phyloP scores from a whole-genome alignment of 2,797 vertebrate genomes.

The Aeoliscus strigatus region DNA sequence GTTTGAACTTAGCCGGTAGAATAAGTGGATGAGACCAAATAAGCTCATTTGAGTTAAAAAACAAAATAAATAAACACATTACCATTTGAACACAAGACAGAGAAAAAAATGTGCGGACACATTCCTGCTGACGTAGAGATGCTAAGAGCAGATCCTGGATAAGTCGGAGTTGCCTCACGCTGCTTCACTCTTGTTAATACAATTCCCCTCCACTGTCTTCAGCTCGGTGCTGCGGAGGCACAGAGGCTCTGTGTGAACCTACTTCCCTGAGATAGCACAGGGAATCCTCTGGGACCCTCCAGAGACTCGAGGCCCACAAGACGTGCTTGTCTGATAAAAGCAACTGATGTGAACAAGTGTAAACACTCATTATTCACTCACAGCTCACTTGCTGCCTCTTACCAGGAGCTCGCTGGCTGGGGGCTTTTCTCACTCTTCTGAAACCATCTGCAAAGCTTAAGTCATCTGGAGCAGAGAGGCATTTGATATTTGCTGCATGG shows the following conservation, averaged over 20 bases:
- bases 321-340: slow-evolving; percentile 68
- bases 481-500: slow-evolving; percentile 46
- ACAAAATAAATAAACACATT: too few species aligned
- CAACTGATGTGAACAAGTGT: slow-evolving; percentile 63
- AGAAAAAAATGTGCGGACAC: not conserved
- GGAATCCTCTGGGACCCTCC: slow-evolving; percentile 43
- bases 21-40: too few species aligned
- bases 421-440: slow-evolving; percentile 32
- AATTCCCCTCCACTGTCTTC: slow-evolving; percentile 24
- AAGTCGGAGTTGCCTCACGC: slow-evolving; percentile 34
- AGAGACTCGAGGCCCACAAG: slow-evolving; percentile 58
- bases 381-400: slow-evolving; percentile 31
- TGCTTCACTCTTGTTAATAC: slow-evolving; percentile 36
- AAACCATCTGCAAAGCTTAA: slow-evolving; percentile 45
- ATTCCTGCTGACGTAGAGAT: slow-evolving; percentile 30
- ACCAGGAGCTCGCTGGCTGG: slow-evolving; percentile 32
- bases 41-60: too few species aligned
- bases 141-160: slow-evolving; percentile 37
- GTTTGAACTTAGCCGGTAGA: too few species aligned
- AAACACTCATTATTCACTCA: slow-evolving; percentile 61
- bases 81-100: too few species aligned
- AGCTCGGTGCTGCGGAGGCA: slow-evolving; percentile 33
- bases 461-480: slow-evolving; percentile 27
- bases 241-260: slow-evolving; percentile 40
- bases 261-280: slow-evolving; percentile 71